Conservation (phyloP, 2,888 invertebrate species). For the Gari tellinella region DNA sequence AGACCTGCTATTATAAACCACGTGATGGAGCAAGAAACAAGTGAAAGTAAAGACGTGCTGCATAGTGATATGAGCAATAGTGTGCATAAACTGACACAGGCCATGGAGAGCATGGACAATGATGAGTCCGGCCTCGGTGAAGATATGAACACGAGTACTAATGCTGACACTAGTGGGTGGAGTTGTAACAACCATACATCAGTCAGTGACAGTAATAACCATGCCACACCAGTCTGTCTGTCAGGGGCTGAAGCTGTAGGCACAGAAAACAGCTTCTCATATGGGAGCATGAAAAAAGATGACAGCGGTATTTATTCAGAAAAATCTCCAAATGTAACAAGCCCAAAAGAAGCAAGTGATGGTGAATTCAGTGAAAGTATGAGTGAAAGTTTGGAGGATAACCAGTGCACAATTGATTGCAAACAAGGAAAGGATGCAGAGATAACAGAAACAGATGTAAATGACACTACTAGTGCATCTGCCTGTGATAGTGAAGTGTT, state of each 20-base stretch:
- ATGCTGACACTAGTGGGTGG: neutral
- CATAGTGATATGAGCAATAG: too few species aligned
- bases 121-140: conserved; percentile 18
- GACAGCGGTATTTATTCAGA: conserved; percentile 81
- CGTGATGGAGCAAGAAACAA: too few species aligned
- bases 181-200: conserved; percentile 10
- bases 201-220: neutral
- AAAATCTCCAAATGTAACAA: conserved; percentile 63
- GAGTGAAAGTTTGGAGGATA: conserved; percentile 54
- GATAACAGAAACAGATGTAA: neutral
- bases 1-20: too few species aligned
- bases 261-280: conserved; percentile 12
- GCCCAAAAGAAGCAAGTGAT: conserved; percentile 60
- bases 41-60: too few species aligned
- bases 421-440: neutral
- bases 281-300: conserved; percentile 73
- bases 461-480: neutral
- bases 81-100: too few species aligned
- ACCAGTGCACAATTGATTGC: neutral
- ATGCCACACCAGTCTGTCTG: neutral
- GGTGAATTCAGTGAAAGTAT: conserved; percentile 66
- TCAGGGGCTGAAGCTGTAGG: neutral
- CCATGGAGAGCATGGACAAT: neutral
- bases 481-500: too few species aligned
- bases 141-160: conserved; percentile 6